Conservation (phyloP, 2,888 invertebrate genomes). For the Volucella bombylans region DNA sequence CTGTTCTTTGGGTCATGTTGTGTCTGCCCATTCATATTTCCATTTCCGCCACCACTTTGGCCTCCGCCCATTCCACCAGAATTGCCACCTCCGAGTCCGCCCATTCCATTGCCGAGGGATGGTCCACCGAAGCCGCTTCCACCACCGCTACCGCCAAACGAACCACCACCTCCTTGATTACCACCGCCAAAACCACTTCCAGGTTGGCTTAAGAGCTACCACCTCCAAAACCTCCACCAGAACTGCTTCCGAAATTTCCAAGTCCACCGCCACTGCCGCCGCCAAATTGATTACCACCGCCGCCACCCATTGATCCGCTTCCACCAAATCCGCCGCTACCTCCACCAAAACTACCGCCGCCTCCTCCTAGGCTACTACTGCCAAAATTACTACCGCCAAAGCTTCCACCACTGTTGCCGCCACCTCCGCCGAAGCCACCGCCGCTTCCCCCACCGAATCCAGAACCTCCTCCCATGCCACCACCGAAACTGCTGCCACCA, state of each 20-base stretch:
- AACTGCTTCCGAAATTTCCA: conserved; percentile 77
- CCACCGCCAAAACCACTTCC: conserved; percentile 76
- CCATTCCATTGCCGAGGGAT: conserved; percentile 76
- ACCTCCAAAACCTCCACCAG: conserved; percentile 76
- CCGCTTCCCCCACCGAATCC: conserved; percentile 77
- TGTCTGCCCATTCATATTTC: conserved; percentile 80
- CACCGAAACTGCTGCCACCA: conserved; percentile 78
- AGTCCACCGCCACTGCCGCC: conserved; percentile 76
- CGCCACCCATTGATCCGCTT: conserved; percentile 60
- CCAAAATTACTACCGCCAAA: conserved; percentile 77
- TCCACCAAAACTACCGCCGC: conserved; percentile 76
- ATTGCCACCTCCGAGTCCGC: conserved; percentile 76
- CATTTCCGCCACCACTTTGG: conserved; percentile 77
- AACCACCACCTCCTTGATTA: conserved; percentile 76
- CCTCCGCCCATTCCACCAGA: conserved; percentile 75
- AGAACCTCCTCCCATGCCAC: conserved; percentile 75
- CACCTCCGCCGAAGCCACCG: conserved; percentile 70
- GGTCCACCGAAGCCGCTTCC: conserved; percentile 71
- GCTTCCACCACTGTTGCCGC: conserved; percentile 66
- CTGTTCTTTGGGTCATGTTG: conserved; percentile 86
- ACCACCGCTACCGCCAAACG: conserved; percentile 62
- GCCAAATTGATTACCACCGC: conserved; percentile 71
- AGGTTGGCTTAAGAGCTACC: conserved; percentile 75
- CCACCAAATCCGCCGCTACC: conserved; percentile 76
- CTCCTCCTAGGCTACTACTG: conserved; percentile 71